Percentiles rank a stretch among this genome's conserved stretches.
Evolutionary conservation across 2,797 vertebrate species (phyloP).

Genomic region (Bradypodion ventrale): DNA sequence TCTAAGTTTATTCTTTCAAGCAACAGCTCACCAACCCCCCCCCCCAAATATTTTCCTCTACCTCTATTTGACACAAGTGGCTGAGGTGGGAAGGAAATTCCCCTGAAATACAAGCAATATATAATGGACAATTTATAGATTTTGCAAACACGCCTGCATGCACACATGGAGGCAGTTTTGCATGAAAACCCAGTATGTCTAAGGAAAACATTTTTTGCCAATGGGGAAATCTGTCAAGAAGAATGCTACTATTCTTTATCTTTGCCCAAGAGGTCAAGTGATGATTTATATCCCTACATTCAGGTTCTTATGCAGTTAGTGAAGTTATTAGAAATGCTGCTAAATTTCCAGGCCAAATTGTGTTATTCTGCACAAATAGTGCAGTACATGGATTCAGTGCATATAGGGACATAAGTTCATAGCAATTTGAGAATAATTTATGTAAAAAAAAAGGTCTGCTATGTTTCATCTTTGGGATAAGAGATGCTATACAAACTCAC

Average conservation of each 20-base stretch:
- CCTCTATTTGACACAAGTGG: neutral
- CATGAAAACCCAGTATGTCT: too few relatives aligned
- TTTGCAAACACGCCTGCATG: too few relatives aligned
- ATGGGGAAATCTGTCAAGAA: too few relatives aligned
- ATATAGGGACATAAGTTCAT: neutral
- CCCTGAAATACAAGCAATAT: neutral
- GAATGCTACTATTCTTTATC: too few relatives aligned
- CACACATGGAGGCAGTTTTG: too few relatives aligned
- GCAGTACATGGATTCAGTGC: neutral
- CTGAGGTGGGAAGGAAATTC: neutral
- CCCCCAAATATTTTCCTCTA: neutral
- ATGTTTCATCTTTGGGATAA: neutral
- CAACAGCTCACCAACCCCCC: too few relatives aligned
- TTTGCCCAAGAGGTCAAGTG: too few relatives aligned
- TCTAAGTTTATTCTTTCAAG: neutral
- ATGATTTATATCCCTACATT: neutral
- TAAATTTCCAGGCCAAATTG: too few relatives aligned
- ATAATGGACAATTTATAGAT: too few relatives aligned
- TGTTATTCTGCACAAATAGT: neutral
- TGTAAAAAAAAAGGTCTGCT: neutral
- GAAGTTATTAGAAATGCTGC: neutral
- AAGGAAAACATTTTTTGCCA: too few relatives aligned
- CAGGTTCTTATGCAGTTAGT: neutral
- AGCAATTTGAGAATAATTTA: conserved; percentile 12
- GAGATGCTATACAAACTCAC: conserved; percentile 14